Percentiles rank a stretch among this genome's conserved stretches.
These are phyloP conservation scores for Blastobasis adustella DNA, from an alignment of 2,888 invertebrate species.

Conservation along the genomic window DNA sequence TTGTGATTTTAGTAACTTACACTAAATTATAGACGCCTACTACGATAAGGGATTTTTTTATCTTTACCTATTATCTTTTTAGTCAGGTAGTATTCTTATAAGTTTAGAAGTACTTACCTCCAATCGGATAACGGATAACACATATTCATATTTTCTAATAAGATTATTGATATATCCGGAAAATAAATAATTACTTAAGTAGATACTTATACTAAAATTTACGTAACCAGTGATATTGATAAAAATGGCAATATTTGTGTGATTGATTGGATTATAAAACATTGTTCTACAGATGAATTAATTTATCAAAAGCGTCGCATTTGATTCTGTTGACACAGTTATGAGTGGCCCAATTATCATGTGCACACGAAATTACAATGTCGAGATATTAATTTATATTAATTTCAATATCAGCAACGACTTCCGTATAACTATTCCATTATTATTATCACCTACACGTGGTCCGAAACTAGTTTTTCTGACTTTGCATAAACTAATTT, in stretches of 20 bases:
- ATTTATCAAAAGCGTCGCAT: not conserved
- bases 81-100: no score
- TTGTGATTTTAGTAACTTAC: constrained; percentile 27
- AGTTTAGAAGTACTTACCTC: no score
- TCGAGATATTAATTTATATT: not conserved
- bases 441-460: constrained; percentile 20
- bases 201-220: no score
- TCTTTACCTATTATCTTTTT: not conserved
- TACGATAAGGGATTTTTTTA: not conserved
- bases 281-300: no score
- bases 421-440: constrained; percentile 30
- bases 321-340: constrained; percentile 3
- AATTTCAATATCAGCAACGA: constrained; percentile 5
- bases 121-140: no score
- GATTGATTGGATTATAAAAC: no score
- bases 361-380: constrained; percentile 28
- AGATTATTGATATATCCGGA: no score
- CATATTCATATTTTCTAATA: no score
- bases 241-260: no score
- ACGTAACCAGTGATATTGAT: no score
- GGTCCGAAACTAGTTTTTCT: constrained; percentile 16
- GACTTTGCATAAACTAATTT: constrained; percentile 14
- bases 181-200: no score
- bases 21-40: constrained; percentile 4
- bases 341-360: constrained; percentile 20